These are phyloP conservation scores for Asbolus verrucosus DNA, from an alignment of 1,140 invertebrate genomes.

Conservation along the genomic window DNA sequence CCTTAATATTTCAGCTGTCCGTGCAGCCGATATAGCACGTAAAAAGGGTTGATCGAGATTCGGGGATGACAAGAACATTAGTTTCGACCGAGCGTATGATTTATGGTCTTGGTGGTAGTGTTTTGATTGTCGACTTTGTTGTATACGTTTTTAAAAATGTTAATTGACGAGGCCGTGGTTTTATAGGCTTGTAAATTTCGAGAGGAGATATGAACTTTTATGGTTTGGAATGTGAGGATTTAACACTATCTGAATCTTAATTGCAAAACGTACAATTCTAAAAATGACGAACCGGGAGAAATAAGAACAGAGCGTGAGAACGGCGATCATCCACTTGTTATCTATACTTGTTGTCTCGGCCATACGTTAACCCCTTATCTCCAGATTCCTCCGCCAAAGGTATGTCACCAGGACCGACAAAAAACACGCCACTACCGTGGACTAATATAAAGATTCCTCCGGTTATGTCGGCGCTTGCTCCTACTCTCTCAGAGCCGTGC, in stretches of 20 bases:
- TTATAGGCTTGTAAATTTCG: constrained; percentile 45
- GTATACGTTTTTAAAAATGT: constrained; percentile 16
- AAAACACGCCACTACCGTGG: constrained; percentile 59
- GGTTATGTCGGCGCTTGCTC: constrained; percentile 34
- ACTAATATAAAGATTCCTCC: constrained; percentile 53
- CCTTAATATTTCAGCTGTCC: constrained; percentile 56
- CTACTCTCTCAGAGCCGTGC: neutral
- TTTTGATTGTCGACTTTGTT: no score
- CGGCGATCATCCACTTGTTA: constrained; percentile 57
- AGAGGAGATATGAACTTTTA: constrained; percentile 37
- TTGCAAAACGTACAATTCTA: constrained; percentile 57
- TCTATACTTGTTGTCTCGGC: constrained; percentile 58
- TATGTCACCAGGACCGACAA: constrained; percentile 62
- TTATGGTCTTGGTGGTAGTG: neutral
- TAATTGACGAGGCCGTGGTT: constrained; percentile 31
- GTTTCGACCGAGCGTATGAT: constrained; percentile 36
- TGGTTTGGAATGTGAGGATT: constrained; percentile 46
- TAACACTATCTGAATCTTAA: constrained; percentile 60
- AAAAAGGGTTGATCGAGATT: constrained; percentile 57
- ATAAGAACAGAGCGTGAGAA: constrained; percentile 61
- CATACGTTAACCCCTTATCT: constrained; percentile 63
- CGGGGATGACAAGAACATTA: constrained; percentile 53
- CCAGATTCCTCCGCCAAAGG: constrained; percentile 60
- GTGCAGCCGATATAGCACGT: constrained; percentile 45
- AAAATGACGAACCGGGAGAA: constrained; percentile 54